Conservation (phyloP, 1,140 invertebrate species). For the Rhynchophorus ferrugineus region DNA sequence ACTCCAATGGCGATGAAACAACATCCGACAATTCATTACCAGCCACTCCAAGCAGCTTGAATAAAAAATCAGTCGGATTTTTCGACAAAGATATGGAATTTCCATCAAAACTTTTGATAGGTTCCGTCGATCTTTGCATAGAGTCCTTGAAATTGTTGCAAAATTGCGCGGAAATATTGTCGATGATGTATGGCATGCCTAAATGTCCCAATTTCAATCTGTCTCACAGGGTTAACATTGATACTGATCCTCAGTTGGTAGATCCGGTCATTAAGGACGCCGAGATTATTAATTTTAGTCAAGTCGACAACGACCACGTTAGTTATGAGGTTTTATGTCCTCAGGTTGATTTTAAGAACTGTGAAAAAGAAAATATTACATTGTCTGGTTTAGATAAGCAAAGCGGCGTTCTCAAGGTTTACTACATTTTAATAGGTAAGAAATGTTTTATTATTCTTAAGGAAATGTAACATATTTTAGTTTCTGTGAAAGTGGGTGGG, state of each 20-base stretch:
- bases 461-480: too few relatives aligned
- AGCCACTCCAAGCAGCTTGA: conserved; percentile 10
- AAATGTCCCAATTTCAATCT: conserved; percentile 89
- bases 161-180: conserved; percentile 76
- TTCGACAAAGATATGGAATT: conserved; percentile 25
- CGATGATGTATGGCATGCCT: conserved; percentile 91
- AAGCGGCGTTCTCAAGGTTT: conserved; percentile 82
- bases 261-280: conserved; percentile 78
- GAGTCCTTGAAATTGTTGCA: conserved; percentile 81
- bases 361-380: conserved; percentile 50
- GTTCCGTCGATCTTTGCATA: conserved; percentile 61
- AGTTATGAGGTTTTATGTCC: conserved; percentile 55
- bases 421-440: conserved; percentile 69
- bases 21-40: conserved; percentile 9
- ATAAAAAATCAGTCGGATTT: conserved; percentile 17
- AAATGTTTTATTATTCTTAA: neutral
- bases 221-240: conserved; percentile 76
- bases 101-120: conserved; percentile 21
- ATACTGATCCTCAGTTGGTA: conserved; percentile 68
- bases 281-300: conserved; percentile 56
- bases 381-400: conserved; percentile 67
- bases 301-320: conserved; percentile 45
- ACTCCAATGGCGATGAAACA: conserved; percentile 39
- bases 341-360: conserved; percentile 47
- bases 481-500: too few relatives aligned